Percentiles rank a stretch among this genome's conserved stretches.
phyloP scores from a whole-genome alignment of 2,888 invertebrate species.

The Tenthredo amoena region DNA sequence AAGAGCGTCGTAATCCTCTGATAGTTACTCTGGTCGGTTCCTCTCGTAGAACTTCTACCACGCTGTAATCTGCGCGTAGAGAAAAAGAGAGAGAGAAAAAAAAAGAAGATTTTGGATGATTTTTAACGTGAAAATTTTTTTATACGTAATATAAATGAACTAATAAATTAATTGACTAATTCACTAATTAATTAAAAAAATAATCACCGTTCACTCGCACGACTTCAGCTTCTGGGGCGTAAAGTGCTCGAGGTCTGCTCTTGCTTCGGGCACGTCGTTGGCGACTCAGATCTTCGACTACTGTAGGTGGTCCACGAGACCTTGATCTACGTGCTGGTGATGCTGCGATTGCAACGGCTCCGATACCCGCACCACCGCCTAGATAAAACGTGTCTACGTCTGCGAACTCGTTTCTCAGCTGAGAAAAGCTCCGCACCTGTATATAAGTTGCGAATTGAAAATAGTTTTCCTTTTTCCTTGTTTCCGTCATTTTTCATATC shows the following conservation, averaged over 20 bases:
- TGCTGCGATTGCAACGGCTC: conserved; percentile 77
- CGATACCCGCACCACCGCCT: conserved; percentile 80
- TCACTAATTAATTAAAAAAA: background rate
- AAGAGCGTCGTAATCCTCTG: conserved; percentile 89
- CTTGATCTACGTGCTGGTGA: conserved; percentile 85
- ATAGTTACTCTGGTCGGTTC: conserved; percentile 92
- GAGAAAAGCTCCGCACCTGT: conserved; percentile 94
- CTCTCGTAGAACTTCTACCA: conserved; percentile 91
- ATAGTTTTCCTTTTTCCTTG: background rate
- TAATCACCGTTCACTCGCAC: conserved; percentile 85
- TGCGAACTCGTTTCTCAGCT: conserved; percentile 94
- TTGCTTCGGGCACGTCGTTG: conserved; percentile 88
- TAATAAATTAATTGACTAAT: background rate
- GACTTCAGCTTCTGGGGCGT: conserved; percentile 91
- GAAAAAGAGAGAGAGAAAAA: conserved; percentile 7
- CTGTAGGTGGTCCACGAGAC: conserved; percentile 80
- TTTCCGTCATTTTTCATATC: background rate
- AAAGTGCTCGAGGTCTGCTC: conserved; percentile 90
- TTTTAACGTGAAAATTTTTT: background rate
- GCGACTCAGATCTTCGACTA: conserved; percentile 80
- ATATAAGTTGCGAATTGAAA: background rate
- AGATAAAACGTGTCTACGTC: conserved; percentile 95
- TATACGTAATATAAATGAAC: background rate
- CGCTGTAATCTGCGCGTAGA: conserved; percentile 85
- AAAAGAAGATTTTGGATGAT: conserved; percentile 30